Evolutionary conservation across 92 coral and sea anemone genomes (phyloP), one percentile per base, ranked within the genome.

Genomic region (Pocillopora grandis): DNA sequence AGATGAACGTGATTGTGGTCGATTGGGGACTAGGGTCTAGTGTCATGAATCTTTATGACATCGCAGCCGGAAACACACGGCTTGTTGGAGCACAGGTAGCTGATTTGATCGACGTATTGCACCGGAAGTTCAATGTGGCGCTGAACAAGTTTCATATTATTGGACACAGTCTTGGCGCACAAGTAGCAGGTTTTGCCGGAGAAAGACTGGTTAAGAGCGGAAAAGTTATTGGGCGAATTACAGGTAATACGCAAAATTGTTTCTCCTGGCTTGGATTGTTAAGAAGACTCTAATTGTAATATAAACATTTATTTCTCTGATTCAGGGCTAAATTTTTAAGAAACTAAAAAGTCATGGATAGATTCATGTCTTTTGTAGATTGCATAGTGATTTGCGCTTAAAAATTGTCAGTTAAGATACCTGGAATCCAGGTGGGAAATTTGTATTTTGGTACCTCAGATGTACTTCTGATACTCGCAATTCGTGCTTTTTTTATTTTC

Each of bases 81-180:
- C 87, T 89, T 64, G 97, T 95, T 56, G 97, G 95, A 6, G 88
- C 87, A 13, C 93, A 91, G 59, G 75, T 93, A 19, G 92, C 93
- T 16, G 79, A 87, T 42, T 65, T 91, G 75, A 87, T 94, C 42
- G 75, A 49, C 66, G 81, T 84, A 62, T 62, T 93, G 23, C 76
- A 89, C 65, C 49, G 76, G 59, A 74, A 74, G 27, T 90, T 91
- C 59, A 67, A 77, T 12, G 90, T 83, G 27, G 72, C 84, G 17
- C 18, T 90, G 76, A 77, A 75, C n/a, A 83, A 77, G 10, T 71
- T 87, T 61, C 98, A 94, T 61, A 58, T 94, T 76, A 90, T 94
- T 82, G 98, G 98, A 9, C 98, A 94, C 88, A 92, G 98, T 60
- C 89, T 94, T 56, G 98, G 98, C 19, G 98, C 98, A 37, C 98